Percentiles rank a stretch among this genome's conserved stretches.
phyloP scores from a whole-genome alignment of 2,113 vertebrate genomes.

The Takifugu bimaculatus region DNA sequence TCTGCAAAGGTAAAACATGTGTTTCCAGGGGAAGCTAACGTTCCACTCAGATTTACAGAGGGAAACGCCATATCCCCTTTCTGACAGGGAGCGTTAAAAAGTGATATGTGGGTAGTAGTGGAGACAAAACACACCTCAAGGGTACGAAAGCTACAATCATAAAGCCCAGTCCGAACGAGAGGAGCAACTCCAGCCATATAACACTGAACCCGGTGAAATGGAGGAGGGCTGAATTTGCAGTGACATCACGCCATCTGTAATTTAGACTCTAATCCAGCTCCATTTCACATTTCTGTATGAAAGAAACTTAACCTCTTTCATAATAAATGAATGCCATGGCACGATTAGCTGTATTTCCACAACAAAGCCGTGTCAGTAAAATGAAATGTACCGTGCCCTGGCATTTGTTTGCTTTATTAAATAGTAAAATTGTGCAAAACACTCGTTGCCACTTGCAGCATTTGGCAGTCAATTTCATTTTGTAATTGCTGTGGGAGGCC shows the following conservation, averaged over 20 bases:
- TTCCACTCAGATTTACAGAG: slow-evolving; percentile 59
- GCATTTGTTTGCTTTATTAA: slow-evolving; percentile 19
- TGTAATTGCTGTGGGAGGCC: slow-evolving; percentile 15
- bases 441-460: slow-evolving; percentile 10
- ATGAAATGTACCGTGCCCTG: slow-evolving; percentile 10
- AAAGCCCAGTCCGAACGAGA: slow-evolving; percentile 45
- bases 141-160: slow-evolving; percentile 46
- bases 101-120: slow-evolving; percentile 57
- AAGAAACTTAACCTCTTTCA: slow-evolving; percentile 9
- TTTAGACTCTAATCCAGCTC: slow-evolving; percentile 6
- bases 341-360: slow-evolving; percentile 10
- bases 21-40: slow-evolving; percentile 58
- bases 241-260: slow-evolving; percentile 25
- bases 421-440: slow-evolving; percentile 22
- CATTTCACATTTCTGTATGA: slow-evolving; percentile 12
- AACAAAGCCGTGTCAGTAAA: slow-evolving; percentile 18
- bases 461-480: slow-evolving; percentile 19
- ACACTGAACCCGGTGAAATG: slow-evolving; percentile 41
- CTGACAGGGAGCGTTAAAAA: slow-evolving; percentile 65
- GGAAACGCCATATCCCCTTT: slow-evolving; percentile 67
- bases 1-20: slow-evolving; percentile 71
- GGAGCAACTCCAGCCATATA: slow-evolving; percentile 36
- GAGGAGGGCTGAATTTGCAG: not conserved
- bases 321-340: slow-evolving; percentile 11
- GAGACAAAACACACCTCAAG: slow-evolving; percentile 59